These are phyloP conservation scores for Lasioglossum vierecki DNA, from an alignment of 2,888 invertebrate species.

Conservation along the genomic window DNA sequence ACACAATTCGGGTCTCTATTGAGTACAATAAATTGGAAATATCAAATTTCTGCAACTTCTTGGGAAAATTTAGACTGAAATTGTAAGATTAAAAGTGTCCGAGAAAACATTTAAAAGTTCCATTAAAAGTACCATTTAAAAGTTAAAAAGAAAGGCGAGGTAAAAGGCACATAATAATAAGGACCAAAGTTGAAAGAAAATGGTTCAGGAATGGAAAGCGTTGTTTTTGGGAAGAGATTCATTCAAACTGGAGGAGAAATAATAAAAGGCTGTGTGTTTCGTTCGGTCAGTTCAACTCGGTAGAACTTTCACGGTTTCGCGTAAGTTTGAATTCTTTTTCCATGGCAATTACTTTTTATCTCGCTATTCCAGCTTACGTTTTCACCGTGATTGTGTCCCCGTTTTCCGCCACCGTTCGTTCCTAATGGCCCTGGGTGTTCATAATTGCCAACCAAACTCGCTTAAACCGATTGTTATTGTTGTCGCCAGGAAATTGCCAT, in stretches of 20 bases:
- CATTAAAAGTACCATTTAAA: background rate
- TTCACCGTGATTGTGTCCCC: background rate
- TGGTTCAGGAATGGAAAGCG: background rate
- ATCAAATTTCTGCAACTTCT: too few relatives aligned
- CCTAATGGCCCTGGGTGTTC: background rate
- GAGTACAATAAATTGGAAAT: too few relatives aligned
- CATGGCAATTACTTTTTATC: background rate
- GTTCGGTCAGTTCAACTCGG: background rate
- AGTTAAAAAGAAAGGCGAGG: background rate
- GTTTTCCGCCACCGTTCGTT: background rate
- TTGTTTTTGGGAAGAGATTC: background rate
- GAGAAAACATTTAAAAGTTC: too few relatives aligned
- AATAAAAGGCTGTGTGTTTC: background rate
- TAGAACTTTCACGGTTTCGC: background rate
- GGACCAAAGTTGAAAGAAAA: background rate
- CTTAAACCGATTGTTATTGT: constrained; percentile 41
- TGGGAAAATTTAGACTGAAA: too few relatives aligned
- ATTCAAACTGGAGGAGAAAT: background rate
- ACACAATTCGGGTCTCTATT: background rate
- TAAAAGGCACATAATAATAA: background rate
- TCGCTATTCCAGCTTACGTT: background rate
- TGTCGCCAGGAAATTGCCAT: constrained; percentile 26
- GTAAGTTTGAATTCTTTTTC: background rate
- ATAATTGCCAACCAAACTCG: constrained; percentile 17
- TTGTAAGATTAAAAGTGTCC: too few relatives aligned